These are phyloP conservation scores for Eublepharis macularius DNA, from an alignment of 2,113 vertebrate species.

Conservation along the genomic window DNA sequence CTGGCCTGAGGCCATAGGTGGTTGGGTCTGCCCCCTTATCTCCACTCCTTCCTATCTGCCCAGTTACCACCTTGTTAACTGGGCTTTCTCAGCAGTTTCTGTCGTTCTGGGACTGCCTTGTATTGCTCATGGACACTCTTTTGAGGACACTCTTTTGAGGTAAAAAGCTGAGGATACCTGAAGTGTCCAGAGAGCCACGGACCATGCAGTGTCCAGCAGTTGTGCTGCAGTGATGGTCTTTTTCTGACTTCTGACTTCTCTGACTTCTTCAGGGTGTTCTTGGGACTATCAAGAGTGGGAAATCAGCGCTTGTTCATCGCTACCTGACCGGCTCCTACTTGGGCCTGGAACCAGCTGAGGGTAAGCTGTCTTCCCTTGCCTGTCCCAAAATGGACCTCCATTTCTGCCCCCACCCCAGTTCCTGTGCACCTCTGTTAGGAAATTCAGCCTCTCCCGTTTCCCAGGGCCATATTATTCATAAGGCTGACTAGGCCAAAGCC, in stretches of 20 bases:
- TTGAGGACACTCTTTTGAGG: not conserved
- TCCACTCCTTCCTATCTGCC: not conserved
- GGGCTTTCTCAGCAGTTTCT: not conserved
- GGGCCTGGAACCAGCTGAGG: slow-evolving; percentile 85
- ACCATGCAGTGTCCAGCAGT: not conserved
- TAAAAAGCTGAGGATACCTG: not conserved
- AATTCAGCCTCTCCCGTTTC: not conserved
- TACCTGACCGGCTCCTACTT: slow-evolving; percentile 93
- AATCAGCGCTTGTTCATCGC: slow-evolving; percentile 90
- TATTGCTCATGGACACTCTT: no score
- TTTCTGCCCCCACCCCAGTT: no score
- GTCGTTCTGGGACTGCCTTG: no score
- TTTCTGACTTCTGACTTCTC: slow-evolving; percentile 26
- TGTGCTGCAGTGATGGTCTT: not conserved
- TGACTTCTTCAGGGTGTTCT: slow-evolving; percentile 82
- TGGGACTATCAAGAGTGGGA: slow-evolving; percentile 88
- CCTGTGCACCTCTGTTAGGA: not conserved
- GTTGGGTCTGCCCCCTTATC: no score
- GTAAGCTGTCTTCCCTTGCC: slow-evolving; percentile 69
- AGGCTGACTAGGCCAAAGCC: no score
- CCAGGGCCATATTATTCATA: no score
- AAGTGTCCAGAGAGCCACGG: not conserved
- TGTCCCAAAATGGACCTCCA: not conserved
- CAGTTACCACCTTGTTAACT: not conserved
- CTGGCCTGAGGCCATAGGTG: not conserved